Conservation (phyloP, 2,113 vertebrate genomes). For the Grallaria varia region DNA sequence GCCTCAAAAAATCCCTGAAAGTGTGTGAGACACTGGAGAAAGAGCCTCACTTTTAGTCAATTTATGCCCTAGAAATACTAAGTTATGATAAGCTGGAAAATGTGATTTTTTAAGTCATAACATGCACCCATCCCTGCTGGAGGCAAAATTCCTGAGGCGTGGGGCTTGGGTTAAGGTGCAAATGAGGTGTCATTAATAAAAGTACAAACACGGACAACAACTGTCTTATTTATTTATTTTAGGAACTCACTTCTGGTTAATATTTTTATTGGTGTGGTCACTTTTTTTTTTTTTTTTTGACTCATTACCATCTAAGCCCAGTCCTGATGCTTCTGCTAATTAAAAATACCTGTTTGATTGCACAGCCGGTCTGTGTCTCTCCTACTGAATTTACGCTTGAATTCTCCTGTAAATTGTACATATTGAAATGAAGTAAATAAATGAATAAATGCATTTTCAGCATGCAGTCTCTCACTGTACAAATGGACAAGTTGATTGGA, state of each 20-base stretch:
- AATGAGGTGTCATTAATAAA: background rate
- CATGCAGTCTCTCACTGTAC: conserved; percentile 69
- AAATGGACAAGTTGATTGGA: conserved; percentile 56
- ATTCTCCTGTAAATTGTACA: conserved; percentile 66
- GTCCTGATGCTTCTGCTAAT: background rate
- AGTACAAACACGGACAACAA: background rate
- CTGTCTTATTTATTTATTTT: background rate
- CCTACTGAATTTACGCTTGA: conserved; percentile 62
- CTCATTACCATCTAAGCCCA: background rate
- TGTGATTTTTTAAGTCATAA: background rate
- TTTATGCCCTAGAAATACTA: background rate
- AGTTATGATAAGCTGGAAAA: background rate
- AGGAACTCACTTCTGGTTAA: background rate
- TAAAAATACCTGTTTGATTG: background rate
- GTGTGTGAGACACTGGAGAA: background rate
- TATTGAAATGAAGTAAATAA: conserved; percentile 3
- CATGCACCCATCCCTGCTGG: background rate
- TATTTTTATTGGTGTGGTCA: background rate
- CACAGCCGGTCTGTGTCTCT: conserved; percentile 69
- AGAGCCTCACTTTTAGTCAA: background rate
- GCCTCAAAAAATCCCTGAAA: background rate
- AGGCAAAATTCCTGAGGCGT: background rate
- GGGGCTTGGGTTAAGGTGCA: background rate
- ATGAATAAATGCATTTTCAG: conserved; percentile 51
- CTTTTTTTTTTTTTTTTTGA: background rate